Evolutionary conservation across 2,797 vertebrate genomes (phyloP).

Genomic region (Eidolon dupreanum): DNA sequence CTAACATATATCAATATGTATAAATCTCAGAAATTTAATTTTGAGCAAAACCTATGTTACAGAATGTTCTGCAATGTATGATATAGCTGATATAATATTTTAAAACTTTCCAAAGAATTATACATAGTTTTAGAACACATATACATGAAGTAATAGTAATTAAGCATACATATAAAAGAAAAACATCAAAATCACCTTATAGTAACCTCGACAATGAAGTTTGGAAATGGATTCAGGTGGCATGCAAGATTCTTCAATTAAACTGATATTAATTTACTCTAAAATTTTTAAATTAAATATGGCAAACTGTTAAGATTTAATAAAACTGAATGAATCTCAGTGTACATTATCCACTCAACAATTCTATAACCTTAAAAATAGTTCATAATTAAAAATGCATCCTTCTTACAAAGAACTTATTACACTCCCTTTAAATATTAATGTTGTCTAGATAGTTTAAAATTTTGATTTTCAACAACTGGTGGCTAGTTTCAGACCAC

Average conservation of each 20-base stretch:
- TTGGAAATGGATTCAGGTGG: not conserved
- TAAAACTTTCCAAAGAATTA: not conserved
- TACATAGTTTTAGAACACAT: not conserved
- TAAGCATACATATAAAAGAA: not conserved
- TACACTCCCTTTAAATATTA: not conserved
- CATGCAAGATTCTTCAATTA: not conserved
- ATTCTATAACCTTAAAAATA: not conserved
- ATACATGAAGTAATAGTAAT: not conserved
- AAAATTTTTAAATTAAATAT: slow-evolving; percentile 6
- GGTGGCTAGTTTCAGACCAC: too few relatives aligned
- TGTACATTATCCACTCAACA: not conserved
- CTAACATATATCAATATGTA: not conserved
- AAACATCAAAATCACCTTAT: not conserved
- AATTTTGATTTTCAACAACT: not conserved
- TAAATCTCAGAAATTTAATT: slow-evolving; percentile 3
- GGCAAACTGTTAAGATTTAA: not conserved
- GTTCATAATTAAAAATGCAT: not conserved
- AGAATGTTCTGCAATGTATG: not conserved
- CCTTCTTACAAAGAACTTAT: not conserved
- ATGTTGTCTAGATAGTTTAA: not conserved
- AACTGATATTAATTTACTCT: not conserved
- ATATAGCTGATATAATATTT: not conserved
- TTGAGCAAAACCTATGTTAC: not conserved
- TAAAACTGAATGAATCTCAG: not conserved
- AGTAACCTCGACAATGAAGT: not conserved